phyloP scores from a whole-genome alignment of 1,140 invertebrate species.

The Drusus annulatus region DNA sequence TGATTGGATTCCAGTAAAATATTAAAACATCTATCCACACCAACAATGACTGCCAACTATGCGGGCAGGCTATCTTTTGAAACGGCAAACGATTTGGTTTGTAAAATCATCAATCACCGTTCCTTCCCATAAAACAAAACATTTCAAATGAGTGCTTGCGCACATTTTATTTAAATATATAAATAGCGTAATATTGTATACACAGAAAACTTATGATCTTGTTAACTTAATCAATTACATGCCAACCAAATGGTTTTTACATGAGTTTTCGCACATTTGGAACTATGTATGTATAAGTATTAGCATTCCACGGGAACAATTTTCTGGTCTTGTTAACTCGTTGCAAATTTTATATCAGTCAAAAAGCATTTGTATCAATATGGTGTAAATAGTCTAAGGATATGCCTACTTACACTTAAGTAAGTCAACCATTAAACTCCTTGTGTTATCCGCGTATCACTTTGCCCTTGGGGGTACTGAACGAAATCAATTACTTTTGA shows the following conservation, averaged over 20 bases:
- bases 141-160: slow-evolving; percentile 14
- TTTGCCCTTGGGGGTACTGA: no score
- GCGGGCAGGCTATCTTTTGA: not conserved
- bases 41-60: no score
- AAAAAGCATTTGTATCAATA: not conserved
- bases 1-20: not conserved
- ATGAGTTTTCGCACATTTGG: slow-evolving; percentile 10
- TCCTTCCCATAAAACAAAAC: slow-evolving; percentile 28
- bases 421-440: not conserved
- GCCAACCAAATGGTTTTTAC: slow-evolving; percentile 10
- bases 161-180: slow-evolving; percentile 5
- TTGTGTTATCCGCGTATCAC: not conserved
- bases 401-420: slow-evolving; percentile 8
- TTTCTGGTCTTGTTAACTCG: slow-evolving; percentile 24
- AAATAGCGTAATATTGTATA: slow-evolving; percentile 4
- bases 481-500: no score
- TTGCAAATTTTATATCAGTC: slow-evolving; percentile 30
- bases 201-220: not conserved
- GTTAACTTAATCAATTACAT: slow-evolving; percentile 2
- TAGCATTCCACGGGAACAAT: slow-evolving; percentile 35
- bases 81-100: slow-evolving; percentile 46
- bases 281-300: not conserved
- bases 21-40: not conserved
- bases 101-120: slow-evolving; percentile 25
- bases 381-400: slow-evolving; percentile 11